Percentiles rank a stretch among this genome's conserved stretches.
Evolutionary conservation across 1,140 invertebrate genomes (phyloP).

Genomic region (Telenomus remus): DNA sequence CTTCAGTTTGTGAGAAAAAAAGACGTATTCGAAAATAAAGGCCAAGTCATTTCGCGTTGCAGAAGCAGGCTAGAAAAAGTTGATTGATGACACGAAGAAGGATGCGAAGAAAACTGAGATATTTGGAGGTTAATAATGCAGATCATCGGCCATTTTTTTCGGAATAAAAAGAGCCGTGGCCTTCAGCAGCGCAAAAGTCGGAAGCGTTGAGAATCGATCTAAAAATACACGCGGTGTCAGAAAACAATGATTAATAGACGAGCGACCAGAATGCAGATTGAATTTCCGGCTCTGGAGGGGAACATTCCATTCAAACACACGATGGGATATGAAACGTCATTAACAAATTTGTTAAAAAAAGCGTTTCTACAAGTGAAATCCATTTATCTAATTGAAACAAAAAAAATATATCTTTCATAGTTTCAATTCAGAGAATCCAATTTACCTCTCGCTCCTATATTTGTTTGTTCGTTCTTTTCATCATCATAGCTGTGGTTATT

Average conservation of each 20-base stretch:
- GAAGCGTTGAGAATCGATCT: not conserved
- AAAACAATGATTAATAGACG: conserved; percentile 31
- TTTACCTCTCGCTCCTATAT: too few relatives aligned
- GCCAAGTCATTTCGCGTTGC: not conserved
- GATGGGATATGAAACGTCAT: too few relatives aligned
- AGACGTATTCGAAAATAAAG: not conserved
- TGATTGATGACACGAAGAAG: conserved; percentile 32
- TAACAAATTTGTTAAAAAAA: too few relatives aligned
- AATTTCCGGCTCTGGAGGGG: too few relatives aligned
- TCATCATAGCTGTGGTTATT: too few relatives aligned
- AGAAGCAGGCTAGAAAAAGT: conserved; percentile 11
- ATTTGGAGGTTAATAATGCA: conserved; percentile 51
- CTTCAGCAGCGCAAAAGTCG: conserved; percentile 20
- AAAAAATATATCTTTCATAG: too few relatives aligned
- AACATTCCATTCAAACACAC: too few relatives aligned
- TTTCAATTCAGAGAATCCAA: too few relatives aligned
- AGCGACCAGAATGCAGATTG: too few relatives aligned
- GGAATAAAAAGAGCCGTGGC: conserved; percentile 22
- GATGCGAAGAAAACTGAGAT: conserved; percentile 3
- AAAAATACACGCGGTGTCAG: conserved; percentile 29
- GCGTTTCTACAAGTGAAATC: too few relatives aligned
- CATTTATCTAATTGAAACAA: too few relatives aligned
- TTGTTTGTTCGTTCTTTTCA: too few relatives aligned
- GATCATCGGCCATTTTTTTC: conserved; percentile 1
- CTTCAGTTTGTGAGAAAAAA: not conserved